Percentiles rank a stretch among this genome's conserved stretches.
phyloP scores from a whole-genome alignment of 2,113 vertebrate species.

The Sinocyclocheilus anshuiensis region DNA sequence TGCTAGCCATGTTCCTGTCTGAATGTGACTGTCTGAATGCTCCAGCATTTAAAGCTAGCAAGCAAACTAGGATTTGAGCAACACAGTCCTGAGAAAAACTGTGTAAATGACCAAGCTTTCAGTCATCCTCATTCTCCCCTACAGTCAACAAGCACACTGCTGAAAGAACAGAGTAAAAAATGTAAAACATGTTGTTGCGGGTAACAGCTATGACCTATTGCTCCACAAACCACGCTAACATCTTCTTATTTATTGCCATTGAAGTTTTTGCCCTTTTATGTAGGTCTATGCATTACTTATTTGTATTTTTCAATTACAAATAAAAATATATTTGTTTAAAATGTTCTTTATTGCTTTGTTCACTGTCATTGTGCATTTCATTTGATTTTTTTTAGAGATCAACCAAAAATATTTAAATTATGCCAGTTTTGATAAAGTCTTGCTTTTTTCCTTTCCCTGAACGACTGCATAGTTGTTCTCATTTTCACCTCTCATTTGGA shows the following conservation, averaged over 20 bases:
- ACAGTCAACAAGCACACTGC: conserved; percentile 3
- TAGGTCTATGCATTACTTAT: background rate
- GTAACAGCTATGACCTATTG: background rate
- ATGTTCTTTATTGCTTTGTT: background rate
- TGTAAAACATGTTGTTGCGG: conserved; percentile 3
- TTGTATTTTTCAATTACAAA: too few relatives aligned
- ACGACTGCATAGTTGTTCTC: background rate
- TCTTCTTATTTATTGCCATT: background rate
- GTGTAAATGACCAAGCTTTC: background rate
- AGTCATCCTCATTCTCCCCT: background rate
- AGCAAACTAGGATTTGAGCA: conserved; percentile 36
- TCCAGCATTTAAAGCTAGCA: conserved; percentile 42
- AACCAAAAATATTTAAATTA: background rate
- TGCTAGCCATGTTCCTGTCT: conserved; percentile 57
- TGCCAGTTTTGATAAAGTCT: background rate
- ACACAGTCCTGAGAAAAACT: background rate
- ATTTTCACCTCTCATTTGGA: conserved; percentile 85
- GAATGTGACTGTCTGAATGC: conserved; percentile 39
- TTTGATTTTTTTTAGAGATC: background rate
- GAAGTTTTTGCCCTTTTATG: background rate
- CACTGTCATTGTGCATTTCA: background rate
- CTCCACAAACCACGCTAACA: background rate
- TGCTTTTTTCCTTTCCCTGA: background rate
- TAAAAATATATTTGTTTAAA: too few relatives aligned
- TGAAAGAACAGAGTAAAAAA: conserved; percentile 25